These are phyloP conservation scores for Priocnemis perturbator DNA, from an alignment of 2,888 invertebrate genomes.

Conservation along the genomic window DNA sequence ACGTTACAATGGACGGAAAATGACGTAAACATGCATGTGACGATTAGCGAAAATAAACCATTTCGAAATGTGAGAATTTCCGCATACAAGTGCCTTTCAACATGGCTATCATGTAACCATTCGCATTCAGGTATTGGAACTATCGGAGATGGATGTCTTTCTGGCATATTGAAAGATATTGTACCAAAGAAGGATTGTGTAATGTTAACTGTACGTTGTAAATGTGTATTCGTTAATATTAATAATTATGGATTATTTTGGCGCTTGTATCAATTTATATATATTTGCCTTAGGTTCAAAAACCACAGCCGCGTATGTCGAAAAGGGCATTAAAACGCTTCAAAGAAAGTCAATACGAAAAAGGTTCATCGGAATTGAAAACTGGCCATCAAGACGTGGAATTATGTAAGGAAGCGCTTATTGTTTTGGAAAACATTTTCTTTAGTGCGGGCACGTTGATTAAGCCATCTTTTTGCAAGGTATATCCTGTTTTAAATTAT, in stretches of 20 bases:
- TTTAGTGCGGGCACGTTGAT: slow-evolving; percentile 54
- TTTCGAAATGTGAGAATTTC: slow-evolving; percentile 58
- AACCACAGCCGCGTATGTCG: slow-evolving; percentile 56
- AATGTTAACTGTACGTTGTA: slow-evolving; percentile 57
- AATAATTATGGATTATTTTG: slow-evolving; percentile 1
- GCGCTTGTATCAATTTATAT: slow-evolving; percentile 10
- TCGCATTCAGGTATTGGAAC: slow-evolving; percentile 65
- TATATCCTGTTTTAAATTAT: slow-evolving; percentile 44
- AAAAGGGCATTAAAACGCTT: slow-evolving; percentile 62
- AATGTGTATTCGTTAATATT: slow-evolving; percentile 7
- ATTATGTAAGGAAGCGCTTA: slow-evolving; percentile 59
- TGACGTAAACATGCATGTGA: slow-evolving; percentile 44
- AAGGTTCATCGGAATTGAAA: slow-evolving; percentile 40
- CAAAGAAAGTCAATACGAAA: slow-evolving; percentile 60
- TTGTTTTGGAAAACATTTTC: slow-evolving; percentile 62
- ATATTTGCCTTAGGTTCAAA: slow-evolving; percentile 55
- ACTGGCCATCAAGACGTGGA: slow-evolving; percentile 48
- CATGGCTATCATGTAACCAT: slow-evolving; percentile 62
- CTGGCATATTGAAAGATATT: slow-evolving; percentile 63
- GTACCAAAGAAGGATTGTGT: slow-evolving; percentile 61
- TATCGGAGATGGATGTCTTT: slow-evolving; percentile 61
- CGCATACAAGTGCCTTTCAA: slow-evolving; percentile 62
- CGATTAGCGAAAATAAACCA: slow-evolving; percentile 57
- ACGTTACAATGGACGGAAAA: slow-evolving; percentile 64
- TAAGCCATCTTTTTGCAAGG: slow-evolving; percentile 61